A percentile compares a stretch with the other conserved stretches of the same genome.
phyloP scores from a whole-genome alignment of 2,113 vertebrate genomes.

The Tenrec ecaudatus region DNA sequence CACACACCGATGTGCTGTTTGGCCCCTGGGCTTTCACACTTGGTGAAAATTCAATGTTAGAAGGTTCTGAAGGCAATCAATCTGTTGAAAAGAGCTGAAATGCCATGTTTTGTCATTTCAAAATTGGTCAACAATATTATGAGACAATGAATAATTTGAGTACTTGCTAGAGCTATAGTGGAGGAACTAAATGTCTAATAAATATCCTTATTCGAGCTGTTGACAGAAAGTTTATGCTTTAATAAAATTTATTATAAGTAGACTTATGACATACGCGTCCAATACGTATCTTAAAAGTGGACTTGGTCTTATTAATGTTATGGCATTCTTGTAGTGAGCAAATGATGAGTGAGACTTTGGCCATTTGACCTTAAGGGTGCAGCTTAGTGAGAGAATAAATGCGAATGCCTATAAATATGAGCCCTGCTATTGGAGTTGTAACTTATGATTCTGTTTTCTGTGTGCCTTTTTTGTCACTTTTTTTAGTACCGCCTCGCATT shows the following conservation, averaged over 20 bases:
- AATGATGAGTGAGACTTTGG: not conserved
- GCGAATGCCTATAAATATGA: not conserved
- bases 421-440: not conserved
- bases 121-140: not conserved
- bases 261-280: not conserved
- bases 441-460: not conserved
- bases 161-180: not conserved
- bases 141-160: not conserved
- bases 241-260: slow-evolving; percentile 25
- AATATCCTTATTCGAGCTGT: not conserved
- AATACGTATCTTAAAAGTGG: slow-evolving; percentile 22
- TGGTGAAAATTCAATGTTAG: slow-evolving; percentile 26
- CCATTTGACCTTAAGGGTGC: not conserved
- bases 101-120: not conserved
- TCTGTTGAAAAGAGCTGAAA: not conserved
- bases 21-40: not conserved
- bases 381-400: not conserved
- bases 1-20: slow-evolving; percentile 36
- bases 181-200: not conserved
- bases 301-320: slow-evolving; percentile 16
- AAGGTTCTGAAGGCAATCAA: not conserved
- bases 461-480: not conserved
- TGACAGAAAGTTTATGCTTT: slow-evolving; percentile 14
- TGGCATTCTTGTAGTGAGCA: not conserved
- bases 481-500: slow-evolving; percentile 93